Evolutionary conservation across 2,888 invertebrate species (phyloP), one percentile per base, ranked within the genome.

Genomic region (Prosapia bicincta): DNA sequence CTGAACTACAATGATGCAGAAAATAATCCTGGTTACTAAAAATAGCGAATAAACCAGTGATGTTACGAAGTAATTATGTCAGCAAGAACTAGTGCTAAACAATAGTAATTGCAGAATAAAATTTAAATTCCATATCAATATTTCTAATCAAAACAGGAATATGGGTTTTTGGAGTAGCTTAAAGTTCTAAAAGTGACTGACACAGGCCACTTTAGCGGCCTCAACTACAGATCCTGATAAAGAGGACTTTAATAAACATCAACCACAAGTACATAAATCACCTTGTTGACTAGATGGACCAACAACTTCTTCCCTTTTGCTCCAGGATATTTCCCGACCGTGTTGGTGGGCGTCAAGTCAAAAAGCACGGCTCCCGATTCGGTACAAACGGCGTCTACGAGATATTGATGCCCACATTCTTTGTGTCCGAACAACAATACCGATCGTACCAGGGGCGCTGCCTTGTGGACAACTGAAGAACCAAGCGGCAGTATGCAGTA

Each of bases 311-410:
- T 85, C 1, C 90, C 90, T 82, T 90, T 90, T 79, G 90, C 89
- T 0, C 91, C 70, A 10, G 88, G 87, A 83, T 92, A 94, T 84
- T 92, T 91, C 69, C 90, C 88, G 20, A 87, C 90, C 6, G 93
- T 85, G 79, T 90, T 90, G 67, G 88, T 85, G 0, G 94, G 91
- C 0, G 93, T 91, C 15, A 95, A 84, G 82, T 95, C 94, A 82
- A 95, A 91, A 15, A 95, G 84, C 66, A 93, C 90, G 3, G 94
- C 90, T 71, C 91, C 90, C 0, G 92, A 89, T 85, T 93, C 93
- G 1, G 90, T 90, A 79, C 93, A 94, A 28, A 95, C 87, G 0
- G 93, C 92, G 81, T 93, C 88, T 0, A 90, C 89, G 72, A 95
- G 84, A 78, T 91, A 87, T 81, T 88, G 89, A 84, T 95, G 94